A percentile compares a stretch with the other conserved stretches of the same genome.
Conservation (phyloP, 2,888 invertebrate genomes). For the Cylloceria caligata region DNA sequence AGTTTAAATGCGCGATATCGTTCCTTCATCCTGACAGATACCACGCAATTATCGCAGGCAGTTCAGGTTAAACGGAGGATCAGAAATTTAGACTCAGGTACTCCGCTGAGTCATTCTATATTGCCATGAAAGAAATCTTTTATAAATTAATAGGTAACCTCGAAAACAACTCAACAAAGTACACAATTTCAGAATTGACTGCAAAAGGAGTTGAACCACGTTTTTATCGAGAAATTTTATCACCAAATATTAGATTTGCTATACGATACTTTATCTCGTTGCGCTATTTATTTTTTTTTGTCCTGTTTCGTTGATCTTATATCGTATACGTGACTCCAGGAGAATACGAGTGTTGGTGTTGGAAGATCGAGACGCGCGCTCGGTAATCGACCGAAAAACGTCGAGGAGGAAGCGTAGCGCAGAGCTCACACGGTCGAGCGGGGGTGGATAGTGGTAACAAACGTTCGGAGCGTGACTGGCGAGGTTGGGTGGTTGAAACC, state of each 20-base stretch:
- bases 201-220: background rate
- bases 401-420: conserved; percentile 37
- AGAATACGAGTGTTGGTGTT: conserved; percentile 47
- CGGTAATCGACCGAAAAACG: conserved; percentile 63
- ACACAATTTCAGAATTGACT: background rate
- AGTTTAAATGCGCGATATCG: too few relatives aligned
- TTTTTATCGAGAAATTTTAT: conserved; percentile 13
- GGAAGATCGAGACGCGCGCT: conserved; percentile 47
- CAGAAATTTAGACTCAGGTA: too few relatives aligned
- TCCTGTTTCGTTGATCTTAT: conserved; percentile 36
- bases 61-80: too few relatives aligned
- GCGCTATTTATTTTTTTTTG: conserved; percentile 27
- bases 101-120: too few relatives aligned
- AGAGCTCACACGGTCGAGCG: conserved; percentile 31
- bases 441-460: conserved; percentile 65
- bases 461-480: conserved; percentile 68
- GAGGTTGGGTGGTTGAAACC: conserved; percentile 57
- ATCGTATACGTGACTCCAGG: conserved; percentile 56
- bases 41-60: too few relatives aligned
- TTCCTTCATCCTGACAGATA: too few relatives aligned
- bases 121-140: too few relatives aligned
- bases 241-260: background rate
- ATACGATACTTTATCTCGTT: conserved; percentile 17
- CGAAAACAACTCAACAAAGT: background rate
- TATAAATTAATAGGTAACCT: background rate